A percentile compares a stretch with the other conserved stretches of the same genome.
phyloP scores from a whole-genome alignment of 2,888 invertebrate genomes.

The Heteromyza rotundicornis region DNA sequence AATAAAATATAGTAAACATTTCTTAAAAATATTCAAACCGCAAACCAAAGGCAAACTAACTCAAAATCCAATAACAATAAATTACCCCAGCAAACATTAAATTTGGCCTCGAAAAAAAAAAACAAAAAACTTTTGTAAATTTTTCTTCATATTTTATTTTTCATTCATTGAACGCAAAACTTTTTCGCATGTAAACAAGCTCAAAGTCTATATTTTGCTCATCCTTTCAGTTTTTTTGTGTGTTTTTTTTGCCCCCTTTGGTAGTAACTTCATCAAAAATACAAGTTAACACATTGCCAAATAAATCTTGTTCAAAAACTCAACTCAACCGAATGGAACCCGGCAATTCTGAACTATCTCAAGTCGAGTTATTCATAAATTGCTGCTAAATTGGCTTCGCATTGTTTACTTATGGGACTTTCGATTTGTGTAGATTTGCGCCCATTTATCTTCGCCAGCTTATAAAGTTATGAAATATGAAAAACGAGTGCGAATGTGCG shows the following conservation, averaged over 20 bases:
- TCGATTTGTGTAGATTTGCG: constrained; percentile 58
- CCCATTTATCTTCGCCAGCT: constrained; percentile 59
- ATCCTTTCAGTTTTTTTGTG: too few relatives aligned
- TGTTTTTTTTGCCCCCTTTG: too few relatives aligned
- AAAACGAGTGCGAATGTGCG: constrained; percentile 31
- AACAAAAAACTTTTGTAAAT: too few relatives aligned
- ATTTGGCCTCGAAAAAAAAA: too few relatives aligned
- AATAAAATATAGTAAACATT: too few relatives aligned
- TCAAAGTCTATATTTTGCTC: constrained; percentile 29
- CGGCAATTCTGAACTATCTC: constrained; percentile 31
- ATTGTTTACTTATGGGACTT: constrained; percentile 47
- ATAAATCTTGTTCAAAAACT: constrained; percentile 51
- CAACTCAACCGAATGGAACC: background rate
- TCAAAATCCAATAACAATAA: too few relatives aligned
- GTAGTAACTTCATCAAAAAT: constrained; percentile 56
- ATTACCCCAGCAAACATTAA: too few relatives aligned
- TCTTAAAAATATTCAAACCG: too few relatives aligned
- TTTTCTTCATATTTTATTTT: too few relatives aligned
- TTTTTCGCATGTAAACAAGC: constrained; percentile 36
- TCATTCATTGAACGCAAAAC: too few relatives aligned
- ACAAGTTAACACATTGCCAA: constrained; percentile 57
- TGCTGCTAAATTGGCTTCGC: constrained; percentile 57
- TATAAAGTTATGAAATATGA: constrained; percentile 59
- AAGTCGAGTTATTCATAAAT: constrained; percentile 56
- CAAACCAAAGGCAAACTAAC: too few relatives aligned